phyloP scores from a whole-genome alignment of 2,113 vertebrate genomes.

The Danionella cerebrum region DNA sequence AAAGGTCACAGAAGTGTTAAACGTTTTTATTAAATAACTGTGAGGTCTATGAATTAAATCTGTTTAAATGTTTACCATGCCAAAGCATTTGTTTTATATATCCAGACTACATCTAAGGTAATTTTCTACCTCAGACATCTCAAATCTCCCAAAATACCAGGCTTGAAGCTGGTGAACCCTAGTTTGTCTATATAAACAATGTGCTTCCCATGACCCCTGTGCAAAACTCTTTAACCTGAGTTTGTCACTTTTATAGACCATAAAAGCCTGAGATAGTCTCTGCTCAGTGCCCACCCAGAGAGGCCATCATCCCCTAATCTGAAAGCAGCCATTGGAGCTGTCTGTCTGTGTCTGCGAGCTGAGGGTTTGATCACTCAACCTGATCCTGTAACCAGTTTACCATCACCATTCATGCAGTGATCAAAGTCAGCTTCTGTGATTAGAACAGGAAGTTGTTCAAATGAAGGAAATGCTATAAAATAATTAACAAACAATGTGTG shows the following conservation, averaged over 20 bases:
- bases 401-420: not conserved
- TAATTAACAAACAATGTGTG: not conserved
- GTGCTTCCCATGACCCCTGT: constrained; percentile 16
- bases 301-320: not conserved
- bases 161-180: not conserved
- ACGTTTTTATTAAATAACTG: no score
- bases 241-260: constrained; percentile 20
- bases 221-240: not conserved
- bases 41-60: no score
- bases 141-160: not conserved
- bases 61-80: not conserved
- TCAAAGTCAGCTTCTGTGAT: not conserved
- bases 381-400: not conserved
- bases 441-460: not conserved
- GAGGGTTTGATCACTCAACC: constrained; percentile 22
- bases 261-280: constrained; percentile 16
- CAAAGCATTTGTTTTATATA: not conserved
- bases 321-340: not conserved
- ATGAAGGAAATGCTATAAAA: not conserved
- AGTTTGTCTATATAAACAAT: not conserved
- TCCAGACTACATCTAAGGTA: no score
- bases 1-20: no score
- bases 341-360: not conserved
- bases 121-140: no score
- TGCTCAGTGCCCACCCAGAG: not conserved